phyloP scores from a whole-genome alignment of 2,797 vertebrate genomes.

The Aselliscus stoliczkanus region DNA sequence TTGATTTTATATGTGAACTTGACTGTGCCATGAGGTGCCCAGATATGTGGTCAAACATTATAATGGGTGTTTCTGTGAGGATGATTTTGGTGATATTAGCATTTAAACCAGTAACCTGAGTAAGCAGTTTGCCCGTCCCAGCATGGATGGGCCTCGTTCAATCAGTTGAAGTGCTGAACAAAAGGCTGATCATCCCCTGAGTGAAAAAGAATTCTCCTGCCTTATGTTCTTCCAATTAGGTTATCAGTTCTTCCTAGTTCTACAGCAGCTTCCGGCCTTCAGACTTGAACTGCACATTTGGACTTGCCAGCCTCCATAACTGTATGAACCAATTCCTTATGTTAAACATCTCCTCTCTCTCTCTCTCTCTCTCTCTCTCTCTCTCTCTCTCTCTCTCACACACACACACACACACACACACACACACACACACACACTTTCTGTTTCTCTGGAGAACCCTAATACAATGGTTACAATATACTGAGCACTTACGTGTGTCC shows the following conservation, averaged over 20 bases:
- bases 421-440: too few species aligned
- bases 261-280: background rate
- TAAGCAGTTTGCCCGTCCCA: background rate
- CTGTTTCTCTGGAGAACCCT: background rate
- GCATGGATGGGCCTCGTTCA: background rate
- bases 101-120: background rate
- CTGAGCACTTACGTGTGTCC: background rate
- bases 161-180: background rate
- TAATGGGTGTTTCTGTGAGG: background rate
- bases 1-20: background rate
- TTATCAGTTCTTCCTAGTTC: background rate
- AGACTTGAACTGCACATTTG: background rate
- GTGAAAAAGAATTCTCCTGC: background rate
- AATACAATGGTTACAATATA: background rate
- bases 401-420: too few species aligned
- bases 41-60: background rate
- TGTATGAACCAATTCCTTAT: background rate
- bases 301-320: background rate
- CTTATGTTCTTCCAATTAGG: background rate
- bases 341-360: background rate
- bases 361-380: background rate
- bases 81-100: background rate
- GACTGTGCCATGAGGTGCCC: background rate
- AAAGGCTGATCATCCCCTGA: background rate
- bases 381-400: too few species aligned